Evolutionary conservation across 2,888 invertebrate species (phyloP).

Genomic region (Gisinianus flammeolus): DNA sequence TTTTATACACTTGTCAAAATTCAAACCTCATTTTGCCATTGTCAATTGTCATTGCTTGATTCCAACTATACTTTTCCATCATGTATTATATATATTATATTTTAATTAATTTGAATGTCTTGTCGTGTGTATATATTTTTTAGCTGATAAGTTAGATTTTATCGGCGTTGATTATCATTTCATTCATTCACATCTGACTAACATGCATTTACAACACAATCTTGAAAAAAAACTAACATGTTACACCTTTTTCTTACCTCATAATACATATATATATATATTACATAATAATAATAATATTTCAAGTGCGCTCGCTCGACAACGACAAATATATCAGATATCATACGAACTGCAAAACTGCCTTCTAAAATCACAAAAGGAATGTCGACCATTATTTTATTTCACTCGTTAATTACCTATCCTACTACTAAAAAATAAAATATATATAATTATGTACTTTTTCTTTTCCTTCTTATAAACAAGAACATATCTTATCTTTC

Average conservation of each 20-base stretch:
- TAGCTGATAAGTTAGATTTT: background rate
- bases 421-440: constrained; percentile 4
- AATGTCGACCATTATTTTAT: constrained; percentile 14
- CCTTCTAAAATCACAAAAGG: constrained; percentile 41
- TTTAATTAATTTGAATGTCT: background rate
- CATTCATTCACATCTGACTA: background rate
- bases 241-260: background rate
- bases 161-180: background rate
- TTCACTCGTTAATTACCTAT: background rate
- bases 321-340: constrained; percentile 2
- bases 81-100: background rate
- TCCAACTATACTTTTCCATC: no score
- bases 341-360: constrained; percentile 30
- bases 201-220: background rate
- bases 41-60: background rate
- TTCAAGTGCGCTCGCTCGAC: constrained; percentile 11
- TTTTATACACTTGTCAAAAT: background rate
- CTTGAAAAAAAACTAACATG: background rate
- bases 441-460: constrained; percentile 8
- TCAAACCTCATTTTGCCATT: background rate
- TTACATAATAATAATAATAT: background rate
- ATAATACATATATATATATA: background rate
- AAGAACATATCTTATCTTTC: background rate
- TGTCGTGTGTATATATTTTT: background rate
- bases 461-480: background rate